Evolutionary conservation across 2,888 invertebrate species (phyloP).

Genomic region (Tromatobia lineatoria): DNA sequence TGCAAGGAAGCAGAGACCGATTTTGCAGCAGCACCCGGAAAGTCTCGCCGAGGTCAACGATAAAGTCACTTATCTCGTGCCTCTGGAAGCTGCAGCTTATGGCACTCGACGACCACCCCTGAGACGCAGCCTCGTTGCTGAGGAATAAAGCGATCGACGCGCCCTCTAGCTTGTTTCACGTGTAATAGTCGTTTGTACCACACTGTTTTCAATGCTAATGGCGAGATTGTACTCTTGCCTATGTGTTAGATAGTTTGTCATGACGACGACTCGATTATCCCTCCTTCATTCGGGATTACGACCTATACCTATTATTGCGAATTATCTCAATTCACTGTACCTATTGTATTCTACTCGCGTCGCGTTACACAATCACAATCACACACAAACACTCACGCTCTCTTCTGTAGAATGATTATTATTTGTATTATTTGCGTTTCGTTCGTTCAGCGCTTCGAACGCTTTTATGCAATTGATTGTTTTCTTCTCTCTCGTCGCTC

Average conservation of each 20-base stretch:
- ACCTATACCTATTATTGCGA: conserved; percentile 28
- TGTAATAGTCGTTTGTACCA: conserved; percentile 54
- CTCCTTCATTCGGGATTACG: conserved; percentile 4
- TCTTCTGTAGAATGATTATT: conserved; percentile 37
- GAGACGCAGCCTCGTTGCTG: conserved; percentile 63
- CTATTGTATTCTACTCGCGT: conserved; percentile 50
- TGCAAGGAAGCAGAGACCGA: conserved; percentile 77
- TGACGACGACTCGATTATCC: conserved; percentile 29
- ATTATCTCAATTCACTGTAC: conserved; percentile 43
- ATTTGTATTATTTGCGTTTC: conserved; percentile 42
- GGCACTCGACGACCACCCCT: conserved; percentile 76
- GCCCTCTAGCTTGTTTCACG: conserved; percentile 56
- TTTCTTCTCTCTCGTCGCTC: conserved; percentile 19
- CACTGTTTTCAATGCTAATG: conserved; percentile 5
- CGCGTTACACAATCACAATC: conserved; percentile 39
- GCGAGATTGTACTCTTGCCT: conserved; percentile 8
- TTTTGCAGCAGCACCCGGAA: conserved; percentile 76
- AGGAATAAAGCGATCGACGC: conserved; percentile 62
- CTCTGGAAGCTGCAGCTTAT: conserved; percentile 78
- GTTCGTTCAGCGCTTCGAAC: conserved; percentile 36
- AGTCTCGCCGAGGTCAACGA: conserved; percentile 73
- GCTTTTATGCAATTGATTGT: conserved; percentile 33
- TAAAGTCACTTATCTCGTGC: conserved; percentile 81
- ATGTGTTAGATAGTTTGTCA: conserved; percentile 17
- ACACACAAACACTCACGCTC: conserved; percentile 20